Conservation (phyloP, 2,888 invertebrate genomes). For the Lamproptera curius region DNA sequence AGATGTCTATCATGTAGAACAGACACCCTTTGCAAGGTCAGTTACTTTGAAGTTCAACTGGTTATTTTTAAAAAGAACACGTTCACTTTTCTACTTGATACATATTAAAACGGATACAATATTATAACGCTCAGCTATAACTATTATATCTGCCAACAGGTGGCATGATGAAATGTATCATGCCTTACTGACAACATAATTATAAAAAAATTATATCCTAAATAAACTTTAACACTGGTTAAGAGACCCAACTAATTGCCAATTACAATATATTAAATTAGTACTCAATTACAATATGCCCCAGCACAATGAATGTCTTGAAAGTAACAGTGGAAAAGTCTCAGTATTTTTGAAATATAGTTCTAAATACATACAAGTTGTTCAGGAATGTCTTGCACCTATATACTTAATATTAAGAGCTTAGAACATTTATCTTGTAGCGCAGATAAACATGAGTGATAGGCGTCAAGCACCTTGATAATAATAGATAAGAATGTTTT, state of each 20-base stretch:
- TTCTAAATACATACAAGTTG: conserved; percentile 20
- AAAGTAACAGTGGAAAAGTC: conserved; percentile 3
- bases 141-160: too few species aligned
- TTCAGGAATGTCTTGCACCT: conserved; percentile 23
- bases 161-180: too few species aligned
- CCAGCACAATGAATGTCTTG: conserved; percentile 12
- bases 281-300: conserved; percentile 18
- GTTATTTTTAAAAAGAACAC: conserved; percentile 18
- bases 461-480: conserved; percentile 47
- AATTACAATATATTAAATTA: too few species aligned
- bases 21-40: conserved; percentile 91
- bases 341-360: conserved; percentile 19
- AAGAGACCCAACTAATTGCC: too few species aligned
- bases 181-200: too few species aligned
- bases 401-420: conserved; percentile 22
- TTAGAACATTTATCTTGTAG: conserved; percentile 40
- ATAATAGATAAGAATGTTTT: conserved; percentile 34
- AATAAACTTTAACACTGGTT: too few species aligned
- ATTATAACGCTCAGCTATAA: too few species aligned
- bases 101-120: too few species aligned
- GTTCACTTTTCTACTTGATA: conserved; percentile 5
- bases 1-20: conserved; percentile 88
- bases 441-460: conserved; percentile 61
- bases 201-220: too few species aligned
- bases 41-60: conserved; percentile 29